Conservation (phyloP, 2,888 invertebrate genomes). For the Ceriagrion tenellum region DNA sequence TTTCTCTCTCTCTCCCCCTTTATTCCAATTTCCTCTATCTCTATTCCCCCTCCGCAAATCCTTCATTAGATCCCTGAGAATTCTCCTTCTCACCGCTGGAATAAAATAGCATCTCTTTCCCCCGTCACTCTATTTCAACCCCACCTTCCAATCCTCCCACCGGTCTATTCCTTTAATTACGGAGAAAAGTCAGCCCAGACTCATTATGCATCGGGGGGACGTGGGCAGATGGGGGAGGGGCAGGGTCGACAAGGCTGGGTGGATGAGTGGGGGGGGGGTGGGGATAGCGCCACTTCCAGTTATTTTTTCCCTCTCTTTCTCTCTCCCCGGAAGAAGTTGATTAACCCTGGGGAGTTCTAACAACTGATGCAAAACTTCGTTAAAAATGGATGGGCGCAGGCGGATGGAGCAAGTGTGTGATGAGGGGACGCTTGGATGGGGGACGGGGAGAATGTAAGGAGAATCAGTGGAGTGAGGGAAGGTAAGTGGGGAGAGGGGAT, state of each 20-base stretch:
- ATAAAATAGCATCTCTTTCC: neutral
- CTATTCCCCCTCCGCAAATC: neutral
- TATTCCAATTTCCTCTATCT: neutral
- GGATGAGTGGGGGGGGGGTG: neutral
- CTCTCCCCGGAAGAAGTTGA: slow-evolving; percentile 6
- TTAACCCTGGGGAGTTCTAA: slow-evolving; percentile 5
- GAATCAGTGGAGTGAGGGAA: neutral
- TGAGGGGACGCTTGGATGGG: neutral
- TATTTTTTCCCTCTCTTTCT: neutral
- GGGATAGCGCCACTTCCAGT: too few species aligned
- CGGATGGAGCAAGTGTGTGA: neutral
- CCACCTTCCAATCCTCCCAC: too few species aligned
- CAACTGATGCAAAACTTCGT: slow-evolving; percentile 35
- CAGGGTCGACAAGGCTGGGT: too few species aligned
- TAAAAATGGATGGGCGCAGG: neutral
- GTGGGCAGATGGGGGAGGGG: too few species aligned
- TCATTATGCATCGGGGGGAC: neutral
- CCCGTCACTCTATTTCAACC: neutral
- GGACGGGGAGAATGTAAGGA: neutral
- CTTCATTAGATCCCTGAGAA: neutral
- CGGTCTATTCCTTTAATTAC: slow-evolving; percentile 17
- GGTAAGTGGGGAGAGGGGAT: neutral
- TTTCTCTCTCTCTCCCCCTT: neutral
- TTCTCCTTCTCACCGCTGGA: neutral
- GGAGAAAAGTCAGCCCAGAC: neutral